Evolutionary conservation across 30 jellyfish, hydroid and myxozoan species (phyloP).

Genomic region (Aurelia coerulea): DNA sequence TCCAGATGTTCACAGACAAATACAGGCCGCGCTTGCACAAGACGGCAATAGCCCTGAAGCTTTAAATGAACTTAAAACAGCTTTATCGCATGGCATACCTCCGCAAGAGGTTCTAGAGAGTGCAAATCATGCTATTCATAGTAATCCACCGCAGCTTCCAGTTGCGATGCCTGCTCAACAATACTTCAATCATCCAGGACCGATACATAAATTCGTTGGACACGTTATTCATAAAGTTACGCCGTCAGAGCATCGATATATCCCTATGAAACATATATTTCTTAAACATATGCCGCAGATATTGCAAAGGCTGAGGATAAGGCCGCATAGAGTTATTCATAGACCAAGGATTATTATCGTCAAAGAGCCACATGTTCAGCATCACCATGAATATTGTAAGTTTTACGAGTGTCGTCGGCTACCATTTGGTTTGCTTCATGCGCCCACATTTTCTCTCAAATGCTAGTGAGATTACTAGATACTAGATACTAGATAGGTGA

Average conservation of each 20-base stretch:
- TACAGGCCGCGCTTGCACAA: slow-evolving; percentile 67
- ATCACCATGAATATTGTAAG: slow-evolving; percentile 57
- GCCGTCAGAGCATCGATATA: slow-evolving; percentile 62
- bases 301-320: slow-evolving; percentile 21
- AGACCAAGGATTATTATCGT: slow-evolving; percentile 73
- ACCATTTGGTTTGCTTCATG: too few relatives aligned
- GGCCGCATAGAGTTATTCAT: slow-evolving; percentile 47
- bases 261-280: slow-evolving; percentile 66
- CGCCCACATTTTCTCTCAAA: too few relatives aligned
- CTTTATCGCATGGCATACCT: slow-evolving; percentile 54
- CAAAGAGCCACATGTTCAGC: slow-evolving; percentile 59
- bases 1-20: slow-evolving; percentile 65
- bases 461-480: too few relatives aligned
- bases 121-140: slow-evolving; percentile 48
- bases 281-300: slow-evolving; percentile 54
- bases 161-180: slow-evolving; percentile 49
- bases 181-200: slow-evolving; percentile 8
- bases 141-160: not conserved
- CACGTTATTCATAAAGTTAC: slow-evolving; percentile 46
- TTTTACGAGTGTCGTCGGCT: not conserved
- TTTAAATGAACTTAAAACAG: slow-evolving; percentile 30
- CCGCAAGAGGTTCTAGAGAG: slow-evolving; percentile 42
- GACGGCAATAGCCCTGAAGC: slow-evolving; percentile 68
- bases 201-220: slow-evolving; percentile 65
- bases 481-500: too few relatives aligned